Conservation (phyloP, 2,113 vertebrate species). For the Thunnus maccoyii region DNA sequence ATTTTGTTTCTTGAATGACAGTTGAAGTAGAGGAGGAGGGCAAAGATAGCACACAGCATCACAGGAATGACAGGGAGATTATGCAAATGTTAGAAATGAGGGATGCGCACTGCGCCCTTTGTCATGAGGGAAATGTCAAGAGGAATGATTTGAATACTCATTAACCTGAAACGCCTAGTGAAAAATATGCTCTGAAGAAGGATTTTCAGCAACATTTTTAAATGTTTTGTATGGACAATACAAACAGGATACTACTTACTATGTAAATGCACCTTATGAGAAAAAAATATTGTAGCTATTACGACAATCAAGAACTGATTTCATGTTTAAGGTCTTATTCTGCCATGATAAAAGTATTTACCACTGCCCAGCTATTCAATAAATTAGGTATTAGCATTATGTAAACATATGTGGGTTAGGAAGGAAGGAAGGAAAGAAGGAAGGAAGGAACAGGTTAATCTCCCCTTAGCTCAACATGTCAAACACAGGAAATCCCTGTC, state of each 20-base stretch:
- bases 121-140: conserved; percentile 72
- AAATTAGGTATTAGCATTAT: conserved; percentile 22
- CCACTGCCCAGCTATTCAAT: conserved; percentile 3
- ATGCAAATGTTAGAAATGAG: conserved; percentile 75
- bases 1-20: conserved; percentile 48
- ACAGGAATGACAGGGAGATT: conserved; percentile 63
- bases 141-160: conserved; percentile 67
- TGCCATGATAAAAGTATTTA: conserved; percentile 1
- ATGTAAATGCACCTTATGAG: conserved; percentile 14
- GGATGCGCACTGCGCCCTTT: conserved; percentile 57
- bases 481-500: conserved; percentile 54
- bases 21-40: conserved; percentile 41
- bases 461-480: conserved; percentile 38
- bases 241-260: conserved; percentile 13
- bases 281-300: background rate
- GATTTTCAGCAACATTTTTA: conserved; percentile 21
- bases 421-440: no score
- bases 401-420: background rate
- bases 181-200: conserved; percentile 26
- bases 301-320: conserved; percentile 3
- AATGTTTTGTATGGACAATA: conserved; percentile 23
- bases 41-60: conserved; percentile 34
- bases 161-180: conserved; percentile 43
- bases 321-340: background rate
- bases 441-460: conserved; percentile 9